These are phyloP conservation scores for Nephila pilipes DNA, from an alignment of 1,140 invertebrate species.

Conservation along the genomic window DNA sequence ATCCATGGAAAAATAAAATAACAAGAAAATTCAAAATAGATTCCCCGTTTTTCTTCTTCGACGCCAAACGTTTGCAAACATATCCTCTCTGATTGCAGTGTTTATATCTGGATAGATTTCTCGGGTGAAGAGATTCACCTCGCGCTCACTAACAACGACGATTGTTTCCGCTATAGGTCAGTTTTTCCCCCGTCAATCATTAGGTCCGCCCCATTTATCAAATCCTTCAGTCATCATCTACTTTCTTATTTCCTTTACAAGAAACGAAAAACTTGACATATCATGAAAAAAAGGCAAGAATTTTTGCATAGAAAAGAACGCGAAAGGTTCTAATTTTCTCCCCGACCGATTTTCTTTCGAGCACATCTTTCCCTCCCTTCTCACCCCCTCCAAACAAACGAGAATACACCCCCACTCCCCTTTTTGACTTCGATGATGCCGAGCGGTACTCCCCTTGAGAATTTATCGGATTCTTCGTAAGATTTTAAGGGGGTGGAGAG, in stretches of 20 bases:
- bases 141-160: not conserved
- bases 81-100: slow-evolving; percentile 38
- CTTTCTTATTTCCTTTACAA: not conserved
- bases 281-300: slow-evolving; percentile 35
- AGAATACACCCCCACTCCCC: not conserved
- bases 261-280: not conserved
- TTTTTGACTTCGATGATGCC: slow-evolving; percentile 36
- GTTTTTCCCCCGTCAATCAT: slow-evolving; percentile 66
- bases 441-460: slow-evolving; percentile 26
- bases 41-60: slow-evolving; percentile 24
- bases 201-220: slow-evolving; percentile 70
- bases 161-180: slow-evolving; percentile 62
- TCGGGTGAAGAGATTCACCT: not conserved
- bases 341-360: slow-evolving; percentile 63
- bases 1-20: not conserved
- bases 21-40: not conserved
- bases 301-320: slow-evolving; percentile 2
- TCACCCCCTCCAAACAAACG: not conserved
- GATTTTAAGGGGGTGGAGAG: slow-evolving; percentile 51
- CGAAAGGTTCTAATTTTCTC: slow-evolving; percentile 74
- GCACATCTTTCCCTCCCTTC: not conserved
- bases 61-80: slow-evolving; percentile 63
- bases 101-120: slow-evolving; percentile 60
- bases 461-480: slow-evolving; percentile 72
- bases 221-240: slow-evolving; percentile 50